Evolutionary conservation across 2,113 vertebrate species (phyloP).

Genomic region (Notechis scutatus): DNA sequence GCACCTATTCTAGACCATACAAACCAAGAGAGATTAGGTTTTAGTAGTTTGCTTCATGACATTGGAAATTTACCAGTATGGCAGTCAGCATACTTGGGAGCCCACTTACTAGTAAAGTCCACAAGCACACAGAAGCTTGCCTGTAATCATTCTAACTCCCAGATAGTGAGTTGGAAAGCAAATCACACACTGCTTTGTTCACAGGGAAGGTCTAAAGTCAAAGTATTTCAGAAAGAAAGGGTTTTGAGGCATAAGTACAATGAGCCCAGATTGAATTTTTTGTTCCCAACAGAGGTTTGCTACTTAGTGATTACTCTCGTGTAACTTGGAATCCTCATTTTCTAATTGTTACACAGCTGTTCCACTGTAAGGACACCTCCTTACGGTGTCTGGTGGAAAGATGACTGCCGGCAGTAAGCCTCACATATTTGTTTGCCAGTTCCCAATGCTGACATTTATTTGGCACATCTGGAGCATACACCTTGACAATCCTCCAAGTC

Average conservation of each 20-base stretch:
- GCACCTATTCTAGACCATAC: neutral
- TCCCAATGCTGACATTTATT: neutral
- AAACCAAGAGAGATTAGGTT: neutral
- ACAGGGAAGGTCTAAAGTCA: neutral
- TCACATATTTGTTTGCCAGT: neutral
- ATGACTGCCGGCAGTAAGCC: neutral
- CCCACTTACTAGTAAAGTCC: neutral
- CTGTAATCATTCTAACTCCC: neutral
- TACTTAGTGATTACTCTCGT: neutral
- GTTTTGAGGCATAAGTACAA: neutral
- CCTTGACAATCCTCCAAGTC: neutral
- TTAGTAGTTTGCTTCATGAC: neutral
- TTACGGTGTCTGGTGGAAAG: too few species aligned
- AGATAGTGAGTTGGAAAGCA: neutral
- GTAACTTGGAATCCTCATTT: neutral
- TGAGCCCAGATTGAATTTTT: neutral
- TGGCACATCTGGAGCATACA: neutral
- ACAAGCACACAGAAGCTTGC: neutral
- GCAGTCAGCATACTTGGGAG: neutral
- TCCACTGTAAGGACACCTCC: too few species aligned
- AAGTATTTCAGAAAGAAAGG: neutral
- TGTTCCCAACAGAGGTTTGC: neutral
- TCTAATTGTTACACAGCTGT: neutral
- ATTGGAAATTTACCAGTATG: neutral
- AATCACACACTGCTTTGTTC: neutral